A percentile compares a stretch with the other conserved stretches of the same genome.
These are phyloP conservation scores for Malacoraja senta DNA, from an alignment of 2,797 vertebrate genomes.

Conservation along the genomic window DNA sequence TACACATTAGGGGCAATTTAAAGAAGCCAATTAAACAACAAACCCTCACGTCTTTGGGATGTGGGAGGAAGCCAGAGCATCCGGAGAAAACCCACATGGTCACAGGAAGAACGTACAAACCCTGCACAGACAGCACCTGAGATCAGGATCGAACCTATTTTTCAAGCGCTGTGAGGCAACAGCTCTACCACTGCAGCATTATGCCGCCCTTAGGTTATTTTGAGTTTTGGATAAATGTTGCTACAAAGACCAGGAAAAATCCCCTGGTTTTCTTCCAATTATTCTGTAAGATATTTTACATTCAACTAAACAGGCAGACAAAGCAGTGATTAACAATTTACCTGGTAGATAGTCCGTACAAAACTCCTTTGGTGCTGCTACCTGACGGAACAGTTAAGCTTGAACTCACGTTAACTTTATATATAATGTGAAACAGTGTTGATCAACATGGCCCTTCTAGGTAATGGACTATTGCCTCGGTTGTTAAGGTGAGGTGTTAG, in stretches of 20 bases:
- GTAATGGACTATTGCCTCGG: neutral
- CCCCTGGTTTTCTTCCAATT: neutral
- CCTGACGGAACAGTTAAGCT: neutral
- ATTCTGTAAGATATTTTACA: neutral
- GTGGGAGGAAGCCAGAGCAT: too few species aligned
- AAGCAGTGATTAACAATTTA: neutral
- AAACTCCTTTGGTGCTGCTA: neutral
- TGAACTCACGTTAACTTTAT: neutral
- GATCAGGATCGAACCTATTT: too few species aligned
- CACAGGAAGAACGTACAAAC: too few species aligned
- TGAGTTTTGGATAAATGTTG: neutral
- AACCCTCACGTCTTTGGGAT: too few species aligned
- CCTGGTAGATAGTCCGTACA: neutral
- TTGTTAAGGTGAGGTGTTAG: neutral
- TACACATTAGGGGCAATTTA: too few species aligned
- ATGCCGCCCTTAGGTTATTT: neutral
- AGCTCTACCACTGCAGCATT: too few species aligned
- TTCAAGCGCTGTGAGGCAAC: too few species aligned
- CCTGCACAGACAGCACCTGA: too few species aligned
- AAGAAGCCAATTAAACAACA: too few species aligned
- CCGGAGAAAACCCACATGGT: too few species aligned
- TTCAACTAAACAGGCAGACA: neutral
- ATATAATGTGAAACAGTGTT: neutral
- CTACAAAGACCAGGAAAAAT: neutral
- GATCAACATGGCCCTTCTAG: neutral